These are phyloP conservation scores for Gymnarchus niloticus DNA, from an alignment of 2,113 vertebrate genomes.

Conservation along the genomic window DNA sequence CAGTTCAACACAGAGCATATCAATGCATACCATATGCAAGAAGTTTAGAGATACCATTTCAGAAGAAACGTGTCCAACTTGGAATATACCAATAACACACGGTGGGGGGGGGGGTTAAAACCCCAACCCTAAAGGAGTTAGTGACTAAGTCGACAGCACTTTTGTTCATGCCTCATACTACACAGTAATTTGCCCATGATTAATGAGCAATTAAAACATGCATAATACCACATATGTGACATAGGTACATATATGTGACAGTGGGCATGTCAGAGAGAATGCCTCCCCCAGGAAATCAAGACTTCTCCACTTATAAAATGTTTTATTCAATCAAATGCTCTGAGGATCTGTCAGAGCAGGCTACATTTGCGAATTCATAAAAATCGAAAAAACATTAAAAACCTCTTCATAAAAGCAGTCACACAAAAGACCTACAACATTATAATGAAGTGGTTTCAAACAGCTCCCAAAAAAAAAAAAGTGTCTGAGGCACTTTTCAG, in stretches of 20 bases:
- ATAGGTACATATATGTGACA: not conserved
- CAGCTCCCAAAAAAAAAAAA: not conserved
- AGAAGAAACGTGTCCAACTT: too few species aligned
- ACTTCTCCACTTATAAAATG: not conserved
- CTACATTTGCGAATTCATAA: not conserved
- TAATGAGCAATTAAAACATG: not conserved
- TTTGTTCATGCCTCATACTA: not conserved
- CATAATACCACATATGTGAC: not conserved
- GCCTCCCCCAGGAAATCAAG: not conserved
- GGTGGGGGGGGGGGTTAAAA: not conserved
- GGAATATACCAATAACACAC: too few species aligned
- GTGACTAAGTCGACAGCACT: too few species aligned
- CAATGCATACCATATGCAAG: too few species aligned
- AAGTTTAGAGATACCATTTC: not conserved
- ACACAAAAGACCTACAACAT: not conserved
- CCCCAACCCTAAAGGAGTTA: not conserved
- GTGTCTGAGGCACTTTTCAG: not conserved
- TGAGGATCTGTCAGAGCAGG: not conserved
- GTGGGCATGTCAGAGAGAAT: not conserved
- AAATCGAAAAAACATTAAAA: not conserved
- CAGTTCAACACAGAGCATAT: too few species aligned
- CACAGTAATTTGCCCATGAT: not conserved
- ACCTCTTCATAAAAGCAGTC: not conserved
- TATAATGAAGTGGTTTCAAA: not conserved
- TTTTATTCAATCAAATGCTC: conserved; percentile 8